Base-by-base conservation (phyloP, 1,140 invertebrate species). In the Hormaphis cornu region DNA sequence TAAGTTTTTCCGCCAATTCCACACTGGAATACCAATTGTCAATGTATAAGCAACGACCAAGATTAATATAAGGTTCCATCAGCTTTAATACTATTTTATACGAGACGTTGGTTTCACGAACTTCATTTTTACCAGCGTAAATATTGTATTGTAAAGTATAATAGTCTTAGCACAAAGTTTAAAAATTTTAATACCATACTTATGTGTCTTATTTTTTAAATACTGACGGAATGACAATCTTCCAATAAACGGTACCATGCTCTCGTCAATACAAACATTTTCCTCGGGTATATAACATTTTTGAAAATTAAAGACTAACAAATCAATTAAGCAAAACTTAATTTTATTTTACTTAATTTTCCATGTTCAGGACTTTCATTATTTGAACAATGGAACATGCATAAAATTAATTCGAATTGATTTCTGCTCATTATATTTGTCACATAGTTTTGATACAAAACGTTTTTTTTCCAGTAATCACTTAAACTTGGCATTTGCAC, bases 101-200 rank as follows among this genome's bases (percentile, higher is more conserved):
- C 4, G 30, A 28, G 5, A 42, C 16, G n/a, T 16, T n/a, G 6
- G 35, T 20, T 24, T 42, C 35, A 18, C 42, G 42, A n/a, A 44
- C 42, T 44, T n/a, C 42, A 14, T 72, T 48, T 73, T 75, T 76
- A 8, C 75, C 75, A 61, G 53, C 59, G 72, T 78, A 78, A 16
- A 79, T 53, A 70, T 73, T 69, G 22, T 76, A 69, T 50, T 74
- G 71, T 28, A 71, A 76, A 14, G 75, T 78, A 50, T 77, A 77
- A 35, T 74, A 74, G 18, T 72, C 54, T 26, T 50, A 69, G 63
- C 72, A 66, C 75, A 76, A 14, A 78, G 52, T 74, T 78, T 77
- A 70, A 75, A 77, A 18, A 78, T 63, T 73, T 78, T 78, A 46
- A 78, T 75, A 50, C 72, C 75, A 72, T 76, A 77, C 73, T 73